Evolutionary conservation across 2,797 vertebrate genomes (phyloP).

Genomic region (Novumbra hubbsi): DNA sequence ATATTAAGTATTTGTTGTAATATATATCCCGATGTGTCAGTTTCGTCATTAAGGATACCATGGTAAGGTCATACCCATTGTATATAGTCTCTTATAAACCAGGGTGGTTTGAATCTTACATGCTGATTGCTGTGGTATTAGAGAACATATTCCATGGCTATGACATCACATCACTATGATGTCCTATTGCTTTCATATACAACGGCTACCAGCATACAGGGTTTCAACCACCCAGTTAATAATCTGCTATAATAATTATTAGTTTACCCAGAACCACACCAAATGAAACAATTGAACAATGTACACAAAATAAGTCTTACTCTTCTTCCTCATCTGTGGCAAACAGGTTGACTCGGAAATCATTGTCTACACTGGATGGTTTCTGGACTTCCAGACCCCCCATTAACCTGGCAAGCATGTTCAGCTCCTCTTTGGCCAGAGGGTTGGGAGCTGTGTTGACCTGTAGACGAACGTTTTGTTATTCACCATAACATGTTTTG

Average conservation of each 20-base stretch:
- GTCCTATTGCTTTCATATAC: too few relatives aligned
- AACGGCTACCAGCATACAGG: too few relatives aligned
- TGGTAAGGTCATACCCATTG: too few relatives aligned
- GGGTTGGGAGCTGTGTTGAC: conserved; percentile 86
- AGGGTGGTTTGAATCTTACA: too few relatives aligned
- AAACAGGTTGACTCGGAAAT: conserved; percentile 92
- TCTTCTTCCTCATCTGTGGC: conserved; percentile 94
- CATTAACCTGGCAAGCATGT: conserved; percentile 90
- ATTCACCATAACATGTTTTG: not conserved
- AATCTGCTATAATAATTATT: not conserved
- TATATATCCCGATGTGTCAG: not conserved
- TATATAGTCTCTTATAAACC: too few relatives aligned
- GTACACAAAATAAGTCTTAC: conserved; percentile 67
- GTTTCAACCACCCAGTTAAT: too few relatives aligned
- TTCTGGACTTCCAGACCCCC: conserved; percentile 87
- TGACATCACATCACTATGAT: too few relatives aligned
- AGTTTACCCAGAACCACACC: not conserved
- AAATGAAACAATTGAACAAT: not conserved
- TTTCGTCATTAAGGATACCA: too few relatives aligned
- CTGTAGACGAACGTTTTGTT: conserved; percentile 58
- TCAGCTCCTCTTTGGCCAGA: conserved; percentile 95
- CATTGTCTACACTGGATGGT: conserved; percentile 72
- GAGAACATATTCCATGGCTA: too few relatives aligned
- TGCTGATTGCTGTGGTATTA: too few relatives aligned
- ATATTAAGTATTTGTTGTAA: too few relatives aligned